These are phyloP conservation scores for Tetragnatha montana DNA, from an alignment of 2,888 invertebrate species.

Conservation along the genomic window DNA sequence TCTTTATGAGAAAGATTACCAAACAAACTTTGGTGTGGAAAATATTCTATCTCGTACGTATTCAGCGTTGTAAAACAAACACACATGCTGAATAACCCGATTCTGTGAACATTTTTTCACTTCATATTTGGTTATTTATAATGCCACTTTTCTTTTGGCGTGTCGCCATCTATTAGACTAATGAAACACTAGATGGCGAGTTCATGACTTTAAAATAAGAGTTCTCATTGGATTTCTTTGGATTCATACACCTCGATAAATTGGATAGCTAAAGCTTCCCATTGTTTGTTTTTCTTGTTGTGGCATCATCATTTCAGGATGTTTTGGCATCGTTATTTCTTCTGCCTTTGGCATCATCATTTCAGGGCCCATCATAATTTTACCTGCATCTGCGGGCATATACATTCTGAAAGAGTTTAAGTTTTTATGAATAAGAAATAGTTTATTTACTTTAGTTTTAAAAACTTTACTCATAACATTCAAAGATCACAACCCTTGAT, in stretches of 20 bases:
- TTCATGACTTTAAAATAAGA: neutral
- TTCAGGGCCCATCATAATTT: conserved; percentile 22
- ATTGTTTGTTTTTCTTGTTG: conserved; percentile 14
- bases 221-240: neutral
- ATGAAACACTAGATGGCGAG: neutral
- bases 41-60: too few relatives aligned
- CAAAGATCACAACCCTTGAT: too few relatives aligned
- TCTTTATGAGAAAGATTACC: too few relatives aligned
- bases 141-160: too few relatives aligned
- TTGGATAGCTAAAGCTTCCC: conserved; percentile 15
- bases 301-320: conserved; percentile 45
- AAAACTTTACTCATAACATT: too few relatives aligned
- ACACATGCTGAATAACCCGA: too few relatives aligned
- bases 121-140: too few relatives aligned
- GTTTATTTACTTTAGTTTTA: too few relatives aligned
- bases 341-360: conserved; percentile 38
- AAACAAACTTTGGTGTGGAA: too few relatives aligned
- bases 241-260: neutral
- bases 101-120: too few relatives aligned
- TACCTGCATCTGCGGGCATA: conserved; percentile 16
- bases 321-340: conserved; percentile 38
- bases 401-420: conserved; percentile 35
- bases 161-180: conserved; percentile 15
- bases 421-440: neutral
- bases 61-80: too few relatives aligned